Evolutionary conservation across 2,797 vertebrate species (phyloP), one percentile per base, ranked within the genome.

Genomic region (Argyrosomus regius): DNA sequence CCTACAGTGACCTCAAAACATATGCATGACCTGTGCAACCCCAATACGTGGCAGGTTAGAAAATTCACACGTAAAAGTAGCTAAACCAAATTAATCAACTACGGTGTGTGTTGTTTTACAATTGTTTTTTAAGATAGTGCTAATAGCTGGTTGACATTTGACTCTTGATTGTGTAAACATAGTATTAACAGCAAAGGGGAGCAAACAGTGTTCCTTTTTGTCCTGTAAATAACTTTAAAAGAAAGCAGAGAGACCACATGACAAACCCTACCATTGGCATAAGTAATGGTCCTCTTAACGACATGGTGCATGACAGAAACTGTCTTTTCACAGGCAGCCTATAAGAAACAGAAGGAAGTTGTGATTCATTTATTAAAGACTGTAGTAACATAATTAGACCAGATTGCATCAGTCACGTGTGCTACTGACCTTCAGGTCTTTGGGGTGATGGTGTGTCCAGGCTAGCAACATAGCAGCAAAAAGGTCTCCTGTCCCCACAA

Each of bases 241-340:
- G n/a, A 59, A 78, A 79, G 24, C 28, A 39, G 3, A 63, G 24
- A 66, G 46, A 49, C 6, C 43, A 20, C 20, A 24, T 24, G 54
- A 69, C 17, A 49, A 28, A 81, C 49, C 82, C 50, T 81, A 88
- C 98, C 96, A 86, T 95, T 96, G 8, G 98, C 98, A 60, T 95
- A 95, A 68, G 81, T 90, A 60, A 99, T 97, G 87, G 98, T 99
- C 92, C 98, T 96, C 78, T 97, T 96, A 87, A 99, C 96, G 74
- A 99, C 97, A 5, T 99, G 98, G n/a, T 98, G 96, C 96, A 99
- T 96, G 84, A 97, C 96, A 0, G 98, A 99, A 78, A 96, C 95
- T 0, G 98, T 98, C 94, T 99, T 99, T 92, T 99, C 98, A 95
- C 97, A 99, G 28, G 98, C 97, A 67, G 95, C 81, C 98, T 99